Conservation (phyloP, 2,888 invertebrate genomes). For the Scaptomyza reducta region DNA sequence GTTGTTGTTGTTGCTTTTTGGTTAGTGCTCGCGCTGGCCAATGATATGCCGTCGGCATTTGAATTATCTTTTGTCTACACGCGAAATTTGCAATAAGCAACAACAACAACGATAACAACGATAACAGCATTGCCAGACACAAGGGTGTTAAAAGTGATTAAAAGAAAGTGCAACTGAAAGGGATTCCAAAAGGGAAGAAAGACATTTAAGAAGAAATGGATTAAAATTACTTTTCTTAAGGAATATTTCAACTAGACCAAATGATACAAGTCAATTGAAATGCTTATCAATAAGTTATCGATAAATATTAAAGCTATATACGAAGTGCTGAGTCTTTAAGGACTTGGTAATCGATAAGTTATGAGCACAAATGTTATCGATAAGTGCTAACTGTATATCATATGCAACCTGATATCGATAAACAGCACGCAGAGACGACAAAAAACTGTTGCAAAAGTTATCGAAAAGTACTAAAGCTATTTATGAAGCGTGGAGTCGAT, state of each 20-base stretch:
- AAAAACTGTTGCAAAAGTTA: too few species aligned
- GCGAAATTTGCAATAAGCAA: slow-evolving; percentile 15
- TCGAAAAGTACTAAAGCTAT: too few species aligned
- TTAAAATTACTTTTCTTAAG: not conserved
- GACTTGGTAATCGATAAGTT: too few species aligned
- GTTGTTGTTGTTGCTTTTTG: slow-evolving; percentile 14
- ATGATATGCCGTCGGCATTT: slow-evolving; percentile 70
- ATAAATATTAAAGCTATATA: not conserved
- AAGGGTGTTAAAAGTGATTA: slow-evolving; percentile 35
- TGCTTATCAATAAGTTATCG: not conserved
- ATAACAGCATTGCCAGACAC: slow-evolving; percentile 22
- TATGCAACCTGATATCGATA: too few species aligned
- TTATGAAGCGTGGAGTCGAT: too few species aligned
- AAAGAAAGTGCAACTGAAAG: not conserved
- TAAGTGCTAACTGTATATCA: too few species aligned
- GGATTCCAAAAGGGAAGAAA: too few species aligned
- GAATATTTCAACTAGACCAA: too few species aligned
- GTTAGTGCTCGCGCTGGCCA: slow-evolving; percentile 27
- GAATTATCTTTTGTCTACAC: slow-evolving; percentile 36
- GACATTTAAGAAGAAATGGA: not conserved
- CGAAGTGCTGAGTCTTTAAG: too few species aligned
- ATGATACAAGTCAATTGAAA: too few species aligned
- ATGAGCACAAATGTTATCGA: too few species aligned
- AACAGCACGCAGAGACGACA: too few species aligned
- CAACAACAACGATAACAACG: not conserved